phyloP scores from a whole-genome alignment of 2,113 vertebrate species.

The Oostethus manadensis region DNA sequence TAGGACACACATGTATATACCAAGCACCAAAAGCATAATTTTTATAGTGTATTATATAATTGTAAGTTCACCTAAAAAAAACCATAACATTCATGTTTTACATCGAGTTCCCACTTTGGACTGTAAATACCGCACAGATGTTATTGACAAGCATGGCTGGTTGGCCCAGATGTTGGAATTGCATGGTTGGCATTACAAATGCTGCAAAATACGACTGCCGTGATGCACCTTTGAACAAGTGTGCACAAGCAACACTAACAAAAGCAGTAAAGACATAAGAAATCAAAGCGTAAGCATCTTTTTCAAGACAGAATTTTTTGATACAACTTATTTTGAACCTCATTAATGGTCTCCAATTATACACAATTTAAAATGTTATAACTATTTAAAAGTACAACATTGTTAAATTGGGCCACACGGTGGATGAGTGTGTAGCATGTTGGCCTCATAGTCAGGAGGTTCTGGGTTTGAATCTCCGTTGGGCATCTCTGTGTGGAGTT shows the following conservation, averaged over 20 bases:
- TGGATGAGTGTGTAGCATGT: too few relatives aligned
- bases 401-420: too few relatives aligned
- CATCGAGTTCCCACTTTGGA: not conserved
- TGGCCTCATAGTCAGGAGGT: too few relatives aligned
- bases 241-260: not conserved
- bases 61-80: constrained; percentile 1
- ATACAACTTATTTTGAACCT: too few relatives aligned
- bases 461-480: too few relatives aligned
- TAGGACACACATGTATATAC: too few relatives aligned
- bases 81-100: not conserved
- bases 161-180: constrained; percentile 20
- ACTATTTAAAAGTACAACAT: too few relatives aligned
- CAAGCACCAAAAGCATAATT: not conserved
- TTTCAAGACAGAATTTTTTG: too few relatives aligned
- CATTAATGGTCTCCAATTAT: too few relatives aligned
- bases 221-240: constrained; percentile 12
- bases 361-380: too few relatives aligned
- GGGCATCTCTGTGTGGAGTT: too few relatives aligned
- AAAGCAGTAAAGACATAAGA: not conserved
- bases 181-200: constrained; percentile 14
- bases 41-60: not conserved
- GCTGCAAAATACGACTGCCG: constrained; percentile 10
- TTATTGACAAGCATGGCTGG: constrained; percentile 1
- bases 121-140: constrained; percentile 8
- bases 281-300: too few relatives aligned